These are phyloP conservation scores for Euplagia quadripunctaria DNA, from an alignment of 2,888 invertebrate genomes.

Conservation along the genomic window DNA sequence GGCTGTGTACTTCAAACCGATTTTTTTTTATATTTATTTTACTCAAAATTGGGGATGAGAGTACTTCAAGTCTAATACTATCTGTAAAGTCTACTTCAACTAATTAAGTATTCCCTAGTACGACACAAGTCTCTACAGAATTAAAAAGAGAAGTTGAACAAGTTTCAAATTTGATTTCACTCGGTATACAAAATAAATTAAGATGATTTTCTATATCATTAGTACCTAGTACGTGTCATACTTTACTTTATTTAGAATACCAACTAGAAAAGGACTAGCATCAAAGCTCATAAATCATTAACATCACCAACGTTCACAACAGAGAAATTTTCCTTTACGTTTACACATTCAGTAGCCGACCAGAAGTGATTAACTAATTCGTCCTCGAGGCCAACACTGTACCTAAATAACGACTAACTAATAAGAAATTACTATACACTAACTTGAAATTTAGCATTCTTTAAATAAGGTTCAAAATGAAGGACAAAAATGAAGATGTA, in stretches of 20 bases:
- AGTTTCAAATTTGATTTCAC: neutral
- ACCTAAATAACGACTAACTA: constrained; percentile 56
- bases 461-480: constrained; percentile 41
- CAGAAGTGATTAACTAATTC: constrained; percentile 58
- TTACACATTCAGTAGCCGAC: constrained; percentile 66
- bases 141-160: no score
- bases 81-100: no score
- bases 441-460: constrained; percentile 45
- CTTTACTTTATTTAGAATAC: constrained; percentile 11
- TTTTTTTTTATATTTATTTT: no score
- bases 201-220: constrained; percentile 11
- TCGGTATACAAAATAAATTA: neutral
- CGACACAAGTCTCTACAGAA: no score
- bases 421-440: constrained; percentile 12
- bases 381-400: constrained; percentile 58
- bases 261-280: constrained; percentile 36
- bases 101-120: no score
- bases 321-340: constrained; percentile 62
- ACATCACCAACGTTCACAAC: constrained; percentile 41
- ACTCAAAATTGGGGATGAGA: no score
- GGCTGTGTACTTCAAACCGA: no score
- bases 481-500: constrained; percentile 22
- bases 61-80: no score
- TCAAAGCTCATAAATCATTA: constrained; percentile 58
- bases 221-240: constrained; percentile 10